These are phyloP conservation scores for Platanista minor DNA, from an alignment of 2,113 vertebrate genomes.

Conservation along the genomic window DNA sequence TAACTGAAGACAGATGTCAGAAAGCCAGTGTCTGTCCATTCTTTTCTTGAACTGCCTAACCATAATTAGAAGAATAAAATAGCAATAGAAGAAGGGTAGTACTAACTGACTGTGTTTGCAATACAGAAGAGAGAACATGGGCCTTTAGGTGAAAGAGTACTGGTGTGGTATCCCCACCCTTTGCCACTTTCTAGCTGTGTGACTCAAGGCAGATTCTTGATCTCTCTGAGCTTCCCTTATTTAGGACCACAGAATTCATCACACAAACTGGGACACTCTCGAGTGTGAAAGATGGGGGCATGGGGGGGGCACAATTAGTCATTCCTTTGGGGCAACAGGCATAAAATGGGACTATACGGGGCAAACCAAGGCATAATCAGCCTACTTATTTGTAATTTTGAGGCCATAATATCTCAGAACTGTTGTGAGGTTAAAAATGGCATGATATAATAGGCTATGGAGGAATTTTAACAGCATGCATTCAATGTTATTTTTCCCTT, in stretches of 20 bases:
- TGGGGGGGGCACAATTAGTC: not conserved
- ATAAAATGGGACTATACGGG: not conserved
- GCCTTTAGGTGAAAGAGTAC: not conserved
- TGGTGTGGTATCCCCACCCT: too few relatives aligned
- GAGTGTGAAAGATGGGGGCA: not conserved
- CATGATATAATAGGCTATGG: not conserved
- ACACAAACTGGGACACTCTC: not conserved
- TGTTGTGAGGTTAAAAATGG: not conserved
- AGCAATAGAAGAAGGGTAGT: not conserved
- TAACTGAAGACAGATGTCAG: not conserved
- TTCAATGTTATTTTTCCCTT: not conserved
- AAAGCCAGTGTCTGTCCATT: not conserved
- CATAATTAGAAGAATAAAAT: not conserved
- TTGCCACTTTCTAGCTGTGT: not conserved
- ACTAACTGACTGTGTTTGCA: not conserved
- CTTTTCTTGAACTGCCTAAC: not conserved
- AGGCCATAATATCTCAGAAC: not conserved
- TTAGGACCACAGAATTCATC: not conserved
- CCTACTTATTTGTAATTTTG: not conserved
- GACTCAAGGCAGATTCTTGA: not conserved
- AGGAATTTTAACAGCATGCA: not conserved
- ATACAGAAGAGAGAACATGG: not conserved
- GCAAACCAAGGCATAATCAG: not conserved
- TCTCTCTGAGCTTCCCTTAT: not conserved
- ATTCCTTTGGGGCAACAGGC: not conserved